Conservation (phyloP, 2,113 vertebrate genomes). For the Spermophilus dauricus region DNA sequence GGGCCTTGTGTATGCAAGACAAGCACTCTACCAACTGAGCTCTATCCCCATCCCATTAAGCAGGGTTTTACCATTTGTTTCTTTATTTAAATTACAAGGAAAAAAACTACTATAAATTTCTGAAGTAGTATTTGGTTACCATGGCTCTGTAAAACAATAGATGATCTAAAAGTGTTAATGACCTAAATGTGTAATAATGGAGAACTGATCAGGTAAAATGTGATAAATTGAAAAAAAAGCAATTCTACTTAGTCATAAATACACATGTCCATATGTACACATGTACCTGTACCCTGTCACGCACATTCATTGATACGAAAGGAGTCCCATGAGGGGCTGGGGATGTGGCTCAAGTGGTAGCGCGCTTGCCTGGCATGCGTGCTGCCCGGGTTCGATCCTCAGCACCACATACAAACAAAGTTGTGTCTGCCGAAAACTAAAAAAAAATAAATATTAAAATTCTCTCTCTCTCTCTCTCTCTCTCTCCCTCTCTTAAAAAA, state of each 20-base stretch:
- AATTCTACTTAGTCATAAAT: neutral
- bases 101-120: neutral
- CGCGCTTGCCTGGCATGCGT: too few species aligned
- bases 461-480: too few species aligned
- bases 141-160: too few species aligned
- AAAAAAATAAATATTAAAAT: too few species aligned
- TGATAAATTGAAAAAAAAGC: neutral
- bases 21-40: too few species aligned
- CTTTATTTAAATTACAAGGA: neutral
- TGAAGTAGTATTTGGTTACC: neutral
- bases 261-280: neutral
- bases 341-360: too few species aligned
- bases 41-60: neutral
- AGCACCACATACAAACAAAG: too few species aligned
- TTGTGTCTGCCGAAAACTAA: too few species aligned
- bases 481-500: too few species aligned
- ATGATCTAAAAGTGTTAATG: neutral
- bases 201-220: neutral
- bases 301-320: neutral
- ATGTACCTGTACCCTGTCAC: neutral
- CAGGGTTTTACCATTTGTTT: neutral
- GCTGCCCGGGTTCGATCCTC: too few species aligned
- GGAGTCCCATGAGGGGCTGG: neutral
- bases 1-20: too few species aligned
- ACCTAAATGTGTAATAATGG: neutral